phyloP scores from a whole-genome alignment of 2,888 invertebrate genomes.

The Celastrina argiolus region DNA sequence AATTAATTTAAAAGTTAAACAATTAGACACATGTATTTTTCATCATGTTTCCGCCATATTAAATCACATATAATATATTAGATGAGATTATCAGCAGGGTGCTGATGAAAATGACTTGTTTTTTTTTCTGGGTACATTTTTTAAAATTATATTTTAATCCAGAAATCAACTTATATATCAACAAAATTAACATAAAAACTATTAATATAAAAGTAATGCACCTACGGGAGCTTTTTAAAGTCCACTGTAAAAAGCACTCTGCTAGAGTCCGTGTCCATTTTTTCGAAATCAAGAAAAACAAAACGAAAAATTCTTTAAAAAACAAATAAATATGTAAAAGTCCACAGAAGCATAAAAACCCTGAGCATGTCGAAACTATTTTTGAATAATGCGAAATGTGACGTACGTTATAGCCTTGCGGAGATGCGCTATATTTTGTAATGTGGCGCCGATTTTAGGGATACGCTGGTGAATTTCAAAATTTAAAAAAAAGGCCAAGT shows the following conservation, averaged over 20 bases:
- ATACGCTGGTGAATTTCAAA: background rate
- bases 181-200: no score
- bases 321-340: conserved; percentile 56
- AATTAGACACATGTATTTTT: no score
- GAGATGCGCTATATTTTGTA: conserved; percentile 62
- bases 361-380: conserved; percentile 57
- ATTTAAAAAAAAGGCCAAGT: no score
- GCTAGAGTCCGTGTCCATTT: background rate
- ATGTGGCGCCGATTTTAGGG: conserved; percentile 29
- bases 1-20: no score
- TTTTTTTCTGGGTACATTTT: no score
- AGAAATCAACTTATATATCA: no score
- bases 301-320: conserved; percentile 35
- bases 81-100: no score
- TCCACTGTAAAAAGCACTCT: background rate
- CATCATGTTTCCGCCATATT: no score
- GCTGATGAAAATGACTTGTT: no score
- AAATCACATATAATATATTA: no score
- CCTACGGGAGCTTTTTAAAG: background rate
- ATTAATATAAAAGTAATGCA: no score
- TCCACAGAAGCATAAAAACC: conserved; percentile 46
- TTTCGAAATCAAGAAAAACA: conserved; percentile 20
- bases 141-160: no score
- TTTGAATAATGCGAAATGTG: conserved; percentile 63
- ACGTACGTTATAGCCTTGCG: conserved; percentile 66